Evolutionary conservation across 2,888 invertebrate species (phyloP), one percentile per base, ranked within the genome.

Genomic region (Oscheius onirici): DNA sequence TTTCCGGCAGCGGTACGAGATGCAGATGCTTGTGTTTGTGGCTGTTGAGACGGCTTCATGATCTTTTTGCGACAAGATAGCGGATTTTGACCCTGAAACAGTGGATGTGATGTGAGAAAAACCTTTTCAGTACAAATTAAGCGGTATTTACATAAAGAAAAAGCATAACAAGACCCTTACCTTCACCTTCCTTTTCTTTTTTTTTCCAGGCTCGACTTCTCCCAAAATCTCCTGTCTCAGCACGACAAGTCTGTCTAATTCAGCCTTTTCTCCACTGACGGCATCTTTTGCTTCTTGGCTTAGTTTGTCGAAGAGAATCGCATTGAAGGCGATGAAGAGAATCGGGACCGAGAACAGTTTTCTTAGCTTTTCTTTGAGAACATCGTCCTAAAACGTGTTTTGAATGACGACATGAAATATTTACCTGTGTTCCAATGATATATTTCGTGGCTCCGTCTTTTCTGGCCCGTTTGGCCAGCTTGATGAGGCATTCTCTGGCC

Each of bases 21-120:
- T 22, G 72, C 76, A n/a, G 76, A 73, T 22, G 44, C n/a, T 60
- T 34, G 34, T 34, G 34, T 3, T 34, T 58, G 69, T 26, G 58
- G 60, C 1, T 44, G 20, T 13, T 66, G 65, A 26, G 24, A 17
- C n/a, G 26, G 15, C 58, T 77, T 78, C 74, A 74, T 70, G 46
- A 78, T 75, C 70, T 84, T 85, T 75, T 84, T 86, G 73, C 84
- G 87, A 66, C 85, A 85, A 11, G 83, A 81, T 46, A 87, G 69
- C n/a, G 86, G 86, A 77, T 86, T 87, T 17, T 78, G 82, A 6
- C 86, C 84, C 57, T 72, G 43, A 11, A 69, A 54, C 24, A n/a
- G n/a, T n/a, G n/a, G n/a, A n/a, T n/a, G n/a, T n/a, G n/a, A n/a
- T n/a, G n/a, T n/a, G n/a, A n/a, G n/a, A n/a, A n/a, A n/a, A n/a